A percentile compares a stretch with the other conserved stretches of the same genome.
These are phyloP conservation scores for Dasypus novemcinctus DNA, from an alignment of 2,113 vertebrate genomes.

Conservation along the genomic window DNA sequence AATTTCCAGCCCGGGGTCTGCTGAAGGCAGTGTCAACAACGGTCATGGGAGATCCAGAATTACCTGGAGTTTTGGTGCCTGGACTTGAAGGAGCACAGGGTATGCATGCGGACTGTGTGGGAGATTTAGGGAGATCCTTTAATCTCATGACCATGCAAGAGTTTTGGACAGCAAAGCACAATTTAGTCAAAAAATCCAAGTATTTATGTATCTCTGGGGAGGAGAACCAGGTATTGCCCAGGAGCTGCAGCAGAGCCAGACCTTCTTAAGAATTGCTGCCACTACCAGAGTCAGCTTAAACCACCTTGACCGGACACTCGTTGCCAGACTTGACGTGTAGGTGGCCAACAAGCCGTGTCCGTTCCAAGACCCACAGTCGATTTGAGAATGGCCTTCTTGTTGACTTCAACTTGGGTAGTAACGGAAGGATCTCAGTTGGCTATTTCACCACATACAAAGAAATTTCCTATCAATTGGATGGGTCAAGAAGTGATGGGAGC, in stretches of 20 bases:
- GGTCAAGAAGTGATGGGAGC: constrained; percentile 79
- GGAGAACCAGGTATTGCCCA: constrained; percentile 53
- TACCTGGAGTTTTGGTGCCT: constrained; percentile 76
- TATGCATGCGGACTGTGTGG: constrained; percentile 70
- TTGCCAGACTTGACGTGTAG: constrained; percentile 83
- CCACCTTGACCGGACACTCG: constrained; percentile 86
- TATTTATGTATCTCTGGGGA: constrained; percentile 80
- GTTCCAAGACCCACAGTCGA: constrained; percentile 86
- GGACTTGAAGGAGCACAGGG: constrained; percentile 75
- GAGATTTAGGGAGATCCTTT: constrained; percentile 83
- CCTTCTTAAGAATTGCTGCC: constrained; percentile 84
- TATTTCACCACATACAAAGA: constrained; percentile 46
- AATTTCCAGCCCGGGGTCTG: too few species aligned
- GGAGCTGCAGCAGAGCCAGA: constrained; percentile 82
- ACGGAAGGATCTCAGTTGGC: constrained; percentile 80
- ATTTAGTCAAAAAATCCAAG: constrained; percentile 79
- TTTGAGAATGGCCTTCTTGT: constrained; percentile 86
- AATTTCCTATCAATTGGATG: constrained; percentile 77
- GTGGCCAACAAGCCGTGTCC: constrained; percentile 84
- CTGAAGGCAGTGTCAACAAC: not conserved
- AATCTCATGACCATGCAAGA: constrained; percentile 81
- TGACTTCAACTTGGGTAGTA: constrained; percentile 86
- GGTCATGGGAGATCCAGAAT: constrained; percentile 77
- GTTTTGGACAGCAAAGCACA: constrained; percentile 79
- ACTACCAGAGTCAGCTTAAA: constrained; percentile 85